phyloP scores from a whole-genome alignment of 1,140 invertebrate species.

The Rhynchophorus ferrugineus region DNA sequence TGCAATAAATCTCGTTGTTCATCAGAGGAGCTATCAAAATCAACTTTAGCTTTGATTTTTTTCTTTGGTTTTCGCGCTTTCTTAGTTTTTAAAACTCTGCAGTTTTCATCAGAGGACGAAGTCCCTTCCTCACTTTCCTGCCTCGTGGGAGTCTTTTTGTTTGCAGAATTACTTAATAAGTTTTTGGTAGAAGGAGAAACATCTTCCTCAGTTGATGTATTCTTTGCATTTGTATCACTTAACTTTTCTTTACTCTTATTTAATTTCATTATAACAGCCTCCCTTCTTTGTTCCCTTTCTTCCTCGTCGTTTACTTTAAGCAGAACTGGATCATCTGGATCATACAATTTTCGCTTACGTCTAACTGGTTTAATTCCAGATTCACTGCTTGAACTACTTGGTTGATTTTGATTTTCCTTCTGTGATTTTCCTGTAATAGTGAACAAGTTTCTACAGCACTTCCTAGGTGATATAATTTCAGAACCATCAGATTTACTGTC shows the following conservation, averaged over 20 bases:
- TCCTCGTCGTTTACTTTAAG: not conserved
- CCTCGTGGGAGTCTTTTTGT: not conserved
- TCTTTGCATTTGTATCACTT: not conserved
- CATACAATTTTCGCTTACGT: not conserved
- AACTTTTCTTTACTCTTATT: not conserved
- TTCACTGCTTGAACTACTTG: not conserved
- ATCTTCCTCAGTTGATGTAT: too few relatives aligned
- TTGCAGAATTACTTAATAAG: too few relatives aligned
- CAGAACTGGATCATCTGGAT: not conserved
- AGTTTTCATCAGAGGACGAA: not conserved
- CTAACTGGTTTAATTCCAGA: not conserved
- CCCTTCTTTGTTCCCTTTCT: not conserved
- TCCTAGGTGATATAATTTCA: not conserved
- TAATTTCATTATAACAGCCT: not conserved
- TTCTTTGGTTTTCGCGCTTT: not conserved
- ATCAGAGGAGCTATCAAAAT: constrained; percentile 13
- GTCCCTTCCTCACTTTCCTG: not conserved
- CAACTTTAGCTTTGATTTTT: not conserved
- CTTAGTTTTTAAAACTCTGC: not conserved
- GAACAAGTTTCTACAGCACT: not conserved
- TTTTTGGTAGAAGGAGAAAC: too few relatives aligned
- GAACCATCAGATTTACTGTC: not conserved
- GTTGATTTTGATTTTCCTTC: not conserved
- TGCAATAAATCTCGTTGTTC: constrained; percentile 15
- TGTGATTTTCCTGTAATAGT: not conserved